Evolutionary conservation across 1,140 invertebrate species (phyloP).

Genomic region (Anastrepha obliqua): DNA sequence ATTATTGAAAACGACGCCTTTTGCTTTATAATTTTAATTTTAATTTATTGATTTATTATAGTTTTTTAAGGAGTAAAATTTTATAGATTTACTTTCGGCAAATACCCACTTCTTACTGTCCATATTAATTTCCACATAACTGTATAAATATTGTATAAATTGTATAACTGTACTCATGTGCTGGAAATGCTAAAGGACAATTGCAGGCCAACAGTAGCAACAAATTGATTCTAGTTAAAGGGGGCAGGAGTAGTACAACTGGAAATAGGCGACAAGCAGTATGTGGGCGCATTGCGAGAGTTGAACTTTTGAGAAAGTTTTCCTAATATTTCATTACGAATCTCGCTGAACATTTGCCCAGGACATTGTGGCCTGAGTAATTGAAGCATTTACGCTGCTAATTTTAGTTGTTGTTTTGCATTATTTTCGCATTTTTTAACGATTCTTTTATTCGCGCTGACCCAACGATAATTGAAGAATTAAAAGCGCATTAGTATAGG

Average conservation of each 20-base stretch:
- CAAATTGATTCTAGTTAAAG: neutral
- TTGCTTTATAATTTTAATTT: no score
- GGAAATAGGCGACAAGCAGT: neutral
- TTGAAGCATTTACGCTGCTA: slow-evolving; percentile 69
- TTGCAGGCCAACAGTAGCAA: neutral
- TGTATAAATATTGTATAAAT: neutral
- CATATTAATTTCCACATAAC: no score
- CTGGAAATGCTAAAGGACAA: neutral
- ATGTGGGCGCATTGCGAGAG: neutral
- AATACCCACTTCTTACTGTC: no score
- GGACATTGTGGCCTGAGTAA: slow-evolving; percentile 67
- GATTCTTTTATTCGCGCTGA: neutral
- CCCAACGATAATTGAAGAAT: neutral
- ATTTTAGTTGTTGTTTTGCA: slow-evolving; percentile 60
- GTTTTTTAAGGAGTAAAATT: no score
- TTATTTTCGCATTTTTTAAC: slow-evolving; percentile 26
- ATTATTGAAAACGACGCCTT: no score
- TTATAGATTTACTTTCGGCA: no score
- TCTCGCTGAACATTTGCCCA: neutral
- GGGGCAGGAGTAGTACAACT: neutral
- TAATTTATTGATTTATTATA: no score
- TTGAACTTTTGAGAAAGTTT: slow-evolving; percentile 53
- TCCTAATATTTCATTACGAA: slow-evolving; percentile 21
- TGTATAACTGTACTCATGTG: neutral
- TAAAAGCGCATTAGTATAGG: neutral